Evolutionary conservation across 2,113 vertebrate species (phyloP), one percentile per base, ranked within the genome.

Genomic region (Nothoprocta perdicaria): DNA sequence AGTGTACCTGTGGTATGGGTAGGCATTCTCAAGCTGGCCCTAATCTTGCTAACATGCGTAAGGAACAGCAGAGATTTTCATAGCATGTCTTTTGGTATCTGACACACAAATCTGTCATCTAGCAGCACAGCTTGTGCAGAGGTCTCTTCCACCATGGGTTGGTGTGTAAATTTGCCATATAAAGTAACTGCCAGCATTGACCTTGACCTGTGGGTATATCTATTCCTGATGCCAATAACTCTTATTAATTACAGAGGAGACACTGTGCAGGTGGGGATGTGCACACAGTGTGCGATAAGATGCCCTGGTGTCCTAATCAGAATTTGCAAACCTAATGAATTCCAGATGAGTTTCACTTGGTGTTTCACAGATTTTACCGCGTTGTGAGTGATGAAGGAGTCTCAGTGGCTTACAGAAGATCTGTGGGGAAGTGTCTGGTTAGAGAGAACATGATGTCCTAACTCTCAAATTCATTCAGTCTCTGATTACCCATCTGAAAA

Each of bases 371-470:
- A 17, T 60, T 81, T 62, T 61, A 14, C 33, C n/a, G 35, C 6
- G 3, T 69, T 0, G 0, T 75, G 40, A 10, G 14, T 33, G 7
- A 9, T 26, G 45, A 67, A 72, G 24, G 29, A 31, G 3, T 45
- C 33, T 67, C 77, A 33, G 3, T 5, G 10, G 16, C 15, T 72
- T 48, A 46, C 23, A 53, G 75, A 58, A 80, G 27, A 72, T 5
- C 1, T 50, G 45, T 26, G 67, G 31, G 14, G 7, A 50, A 69
- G 31, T 27, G 46, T 69, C 48, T 50, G n/a, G 14, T 21, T 26
- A 3, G 18, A 81, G 21, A 58, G 65, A 60, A 76, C 10, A 22
- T 8, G 9, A 55, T 21, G 24, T 22, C 12, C 29, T 38, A 7
- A 24, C 23, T 79, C 35, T 43, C 12, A 6, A 8, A 9, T 13